These are phyloP conservation scores for Acrossocheilus wenchowensis DNA, from an alignment of 2,797 vertebrate species.

Conservation along the genomic window DNA sequence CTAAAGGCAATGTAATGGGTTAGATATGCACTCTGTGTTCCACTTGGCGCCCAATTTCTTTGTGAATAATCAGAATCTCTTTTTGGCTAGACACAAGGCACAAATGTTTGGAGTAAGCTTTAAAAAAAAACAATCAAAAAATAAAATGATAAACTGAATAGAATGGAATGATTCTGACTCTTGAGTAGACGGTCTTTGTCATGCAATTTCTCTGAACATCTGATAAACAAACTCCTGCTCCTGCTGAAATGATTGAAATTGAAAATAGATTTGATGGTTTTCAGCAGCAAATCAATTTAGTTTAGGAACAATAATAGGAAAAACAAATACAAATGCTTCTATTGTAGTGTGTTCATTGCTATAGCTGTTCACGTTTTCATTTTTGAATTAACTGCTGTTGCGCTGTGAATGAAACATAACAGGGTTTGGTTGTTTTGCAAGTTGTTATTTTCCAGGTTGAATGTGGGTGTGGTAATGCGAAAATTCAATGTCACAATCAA, in stretches of 20 bases:
- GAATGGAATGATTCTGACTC: not conserved
- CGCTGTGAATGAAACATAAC: not conserved
- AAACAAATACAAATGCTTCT: not conserved
- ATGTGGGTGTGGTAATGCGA: not conserved
- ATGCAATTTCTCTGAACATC: not conserved
- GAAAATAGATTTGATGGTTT: conserved; percentile 21
- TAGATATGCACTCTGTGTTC: not conserved
- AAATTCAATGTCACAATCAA: conserved; percentile 17
- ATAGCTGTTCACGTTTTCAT: conserved; percentile 5
- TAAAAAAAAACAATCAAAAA: not conserved
- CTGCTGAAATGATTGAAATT: conserved; percentile 10
- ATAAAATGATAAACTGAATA: not conserved
- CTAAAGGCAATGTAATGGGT: conserved; percentile 6
- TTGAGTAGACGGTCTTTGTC: not conserved
- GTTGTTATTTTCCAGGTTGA: conserved; percentile 1
- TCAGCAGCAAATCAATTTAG: not conserved
- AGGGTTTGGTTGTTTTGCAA: not conserved
- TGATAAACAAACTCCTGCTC: conserved; percentile 8
- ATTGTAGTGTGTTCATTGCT: not conserved
- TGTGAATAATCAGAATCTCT: not conserved
- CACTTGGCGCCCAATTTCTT: not conserved
- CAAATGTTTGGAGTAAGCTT: not conserved
- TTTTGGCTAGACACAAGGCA: not conserved
- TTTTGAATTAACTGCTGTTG: not conserved
- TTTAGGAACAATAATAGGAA: not conserved